Percentiles rank a stretch among this genome's conserved stretches.
These are phyloP conservation scores for Saturnia japonica DNA, from an alignment of 2,888 invertebrate genomes.

Conservation along the genomic window DNA sequence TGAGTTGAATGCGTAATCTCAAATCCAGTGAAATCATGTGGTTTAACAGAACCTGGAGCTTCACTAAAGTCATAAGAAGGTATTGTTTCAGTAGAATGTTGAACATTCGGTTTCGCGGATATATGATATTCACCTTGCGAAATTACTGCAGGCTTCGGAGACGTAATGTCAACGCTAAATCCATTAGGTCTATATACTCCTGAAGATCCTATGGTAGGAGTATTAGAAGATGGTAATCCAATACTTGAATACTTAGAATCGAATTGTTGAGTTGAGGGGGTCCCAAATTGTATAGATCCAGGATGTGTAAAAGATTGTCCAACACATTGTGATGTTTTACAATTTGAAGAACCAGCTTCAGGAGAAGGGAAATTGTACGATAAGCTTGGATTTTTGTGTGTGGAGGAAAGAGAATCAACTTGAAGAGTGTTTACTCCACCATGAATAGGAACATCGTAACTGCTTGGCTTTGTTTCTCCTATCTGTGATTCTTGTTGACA, in stretches of 20 bases:
- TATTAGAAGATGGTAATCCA: not conserved
- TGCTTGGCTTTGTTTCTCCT: constrained; percentile 21
- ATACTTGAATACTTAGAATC: not conserved
- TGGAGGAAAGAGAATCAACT: not conserved
- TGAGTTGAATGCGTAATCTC: not conserved
- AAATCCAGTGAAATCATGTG: not conserved
- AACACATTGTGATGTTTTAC: constrained; percentile 30
- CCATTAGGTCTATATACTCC: not conserved
- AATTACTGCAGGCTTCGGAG: not conserved
- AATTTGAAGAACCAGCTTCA: constrained; percentile 24
- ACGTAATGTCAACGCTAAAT: not conserved
- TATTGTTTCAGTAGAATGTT: not conserved
- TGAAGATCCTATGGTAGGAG: not conserved
- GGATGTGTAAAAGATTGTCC: constrained; percentile 16
- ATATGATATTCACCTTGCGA: not conserved
- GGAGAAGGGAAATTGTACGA: constrained; percentile 1
- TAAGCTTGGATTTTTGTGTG: not conserved
- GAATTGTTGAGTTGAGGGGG: constrained; percentile 5
- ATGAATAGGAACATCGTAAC: constrained; percentile 24
- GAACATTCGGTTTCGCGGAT: not conserved
- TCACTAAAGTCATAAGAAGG: not conserved
- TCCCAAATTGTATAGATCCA: constrained; percentile 7
- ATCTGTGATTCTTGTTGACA: constrained; percentile 22
- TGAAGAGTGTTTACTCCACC: constrained; percentile 14
- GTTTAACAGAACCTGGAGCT: not conserved